phyloP scores from a whole-genome alignment of 37 sponge, comb jelly and placozoan species.

The Oopsacas minuta region DNA sequence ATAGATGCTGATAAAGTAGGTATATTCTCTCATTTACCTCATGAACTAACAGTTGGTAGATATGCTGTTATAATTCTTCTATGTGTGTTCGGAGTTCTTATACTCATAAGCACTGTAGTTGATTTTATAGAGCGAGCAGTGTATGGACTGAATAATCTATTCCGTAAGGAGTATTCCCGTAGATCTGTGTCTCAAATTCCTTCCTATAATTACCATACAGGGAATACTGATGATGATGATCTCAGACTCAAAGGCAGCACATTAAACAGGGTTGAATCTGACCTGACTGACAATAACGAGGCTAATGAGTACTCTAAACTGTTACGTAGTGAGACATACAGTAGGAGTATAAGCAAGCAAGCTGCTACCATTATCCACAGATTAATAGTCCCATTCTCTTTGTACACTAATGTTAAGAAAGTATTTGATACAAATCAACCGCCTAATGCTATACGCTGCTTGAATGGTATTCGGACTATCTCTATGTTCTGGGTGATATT shows the following conservation, averaged over 20 bases:
- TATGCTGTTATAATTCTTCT: not conserved
- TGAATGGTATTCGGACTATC: conserved; percentile 62
- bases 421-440: conserved; percentile 44
- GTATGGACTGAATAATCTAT: not conserved
- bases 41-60: not conserved
- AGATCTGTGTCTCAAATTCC: not conserved
- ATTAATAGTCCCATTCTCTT: conserved; percentile 26
- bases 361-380: not conserved
- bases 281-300: not conserved
- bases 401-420: conserved; percentile 34
- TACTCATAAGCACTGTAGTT: not conserved
- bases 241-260: not conserved
- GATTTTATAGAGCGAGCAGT: not conserved
- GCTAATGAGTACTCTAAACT: not conserved
- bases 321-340: not conserved
- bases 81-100: not conserved
- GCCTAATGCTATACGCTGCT: conserved; percentile 35
- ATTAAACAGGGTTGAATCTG: not conserved
- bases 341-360: not conserved
- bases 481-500: conserved; percentile 72
- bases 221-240: not conserved
- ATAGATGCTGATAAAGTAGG: not conserved
- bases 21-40: not conserved
- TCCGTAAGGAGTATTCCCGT: not conserved
- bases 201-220: not conserved